Base-by-base conservation (phyloP, 2,797 vertebrate genomes). In the Takifugu rubripes region DNA sequence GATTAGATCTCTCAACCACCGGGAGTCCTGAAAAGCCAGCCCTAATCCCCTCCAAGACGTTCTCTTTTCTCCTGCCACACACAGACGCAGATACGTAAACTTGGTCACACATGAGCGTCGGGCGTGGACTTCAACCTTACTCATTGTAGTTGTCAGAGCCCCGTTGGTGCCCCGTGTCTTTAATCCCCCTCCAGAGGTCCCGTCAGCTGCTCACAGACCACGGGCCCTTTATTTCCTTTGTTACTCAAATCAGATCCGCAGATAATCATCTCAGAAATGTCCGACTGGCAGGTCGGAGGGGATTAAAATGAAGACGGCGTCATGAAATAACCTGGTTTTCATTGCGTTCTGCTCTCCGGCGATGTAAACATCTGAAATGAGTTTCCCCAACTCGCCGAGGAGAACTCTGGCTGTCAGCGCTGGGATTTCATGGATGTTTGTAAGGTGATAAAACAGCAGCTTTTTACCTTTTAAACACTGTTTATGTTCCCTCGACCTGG, bases 1-100 rank as follows among this genome's bases (percentile, higher is more conserved):
- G 85, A 90, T 91, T 86, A 86, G 84, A 87, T 83, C 74, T 68
- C 48, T 53, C 76, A 70, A 83, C 81, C 80, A 55, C 78, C 71
- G 64, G 75, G 74, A 85, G 82, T 65, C 70, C 68, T 79, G 72
- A 82, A 87, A 89, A 81, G 84, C 74, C 74, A 64, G 68, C 64
- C 58, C 81, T 91, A 89, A 90, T 90, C 86, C 85, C 52, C 75
- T 6, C 68, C 75, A 74, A 71, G 77, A 76, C 74, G 78, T 77
- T 84, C 72, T 57, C 64, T 68, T 73, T 82, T 78, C 66, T 82
- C 66, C 60, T 56, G 53, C 72, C 66, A 69, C 82, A 83, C 77
- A 77, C 78, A 74, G 50, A 36, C 70, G 42, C 43, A 12, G 26
- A 43, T 61, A 64, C 65, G 64, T 40, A 55, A 64, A 62, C 54